These are phyloP conservation scores for Tinea trinotella DNA, from an alignment of 2,888 invertebrate species.

Conservation along the genomic window DNA sequence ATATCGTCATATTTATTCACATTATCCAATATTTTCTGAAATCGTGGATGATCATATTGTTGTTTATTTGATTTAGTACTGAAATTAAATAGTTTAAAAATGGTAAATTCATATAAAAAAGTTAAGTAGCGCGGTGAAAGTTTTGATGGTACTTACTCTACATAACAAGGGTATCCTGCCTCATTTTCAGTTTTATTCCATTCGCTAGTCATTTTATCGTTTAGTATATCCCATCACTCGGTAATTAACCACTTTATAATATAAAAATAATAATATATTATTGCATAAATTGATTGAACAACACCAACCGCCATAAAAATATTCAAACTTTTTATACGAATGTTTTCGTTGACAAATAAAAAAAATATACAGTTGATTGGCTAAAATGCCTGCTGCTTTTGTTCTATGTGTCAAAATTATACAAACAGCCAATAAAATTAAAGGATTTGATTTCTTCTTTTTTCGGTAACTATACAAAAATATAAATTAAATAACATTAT, in stretches of 20 bases:
- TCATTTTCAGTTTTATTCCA: conserved; percentile 75
- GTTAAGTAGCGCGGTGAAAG: conserved; percentile 23
- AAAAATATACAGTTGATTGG: not conserved
- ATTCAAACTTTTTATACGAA: conserved; percentile 29
- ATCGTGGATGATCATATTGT: conserved; percentile 75
- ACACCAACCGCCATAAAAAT: conserved; percentile 38
- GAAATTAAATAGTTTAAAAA: conserved; percentile 29
- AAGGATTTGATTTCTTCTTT: not conserved
- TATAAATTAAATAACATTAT: not conserved
- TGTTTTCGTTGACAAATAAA: conserved; percentile 1
- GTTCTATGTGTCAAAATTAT: not conserved
- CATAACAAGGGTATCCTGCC: conserved; percentile 73
- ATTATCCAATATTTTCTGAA: conserved; percentile 66
- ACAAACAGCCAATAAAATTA: not conserved
- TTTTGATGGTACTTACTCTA: conserved; percentile 56
- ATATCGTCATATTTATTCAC: conserved; percentile 78
- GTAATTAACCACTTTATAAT: not conserved
- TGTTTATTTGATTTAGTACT: conserved; percentile 65
- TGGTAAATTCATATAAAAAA: conserved; percentile 1
- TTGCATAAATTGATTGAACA: conserved; percentile 2
- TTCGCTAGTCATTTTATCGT: conserved; percentile 37
- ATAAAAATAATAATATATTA: not conserved
- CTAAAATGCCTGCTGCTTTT: too few species aligned
- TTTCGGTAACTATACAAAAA: not conserved
- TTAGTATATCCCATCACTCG: not conserved